Conservation (phyloP, 2,888 invertebrate genomes). For the Diplolepis rosae region DNA sequence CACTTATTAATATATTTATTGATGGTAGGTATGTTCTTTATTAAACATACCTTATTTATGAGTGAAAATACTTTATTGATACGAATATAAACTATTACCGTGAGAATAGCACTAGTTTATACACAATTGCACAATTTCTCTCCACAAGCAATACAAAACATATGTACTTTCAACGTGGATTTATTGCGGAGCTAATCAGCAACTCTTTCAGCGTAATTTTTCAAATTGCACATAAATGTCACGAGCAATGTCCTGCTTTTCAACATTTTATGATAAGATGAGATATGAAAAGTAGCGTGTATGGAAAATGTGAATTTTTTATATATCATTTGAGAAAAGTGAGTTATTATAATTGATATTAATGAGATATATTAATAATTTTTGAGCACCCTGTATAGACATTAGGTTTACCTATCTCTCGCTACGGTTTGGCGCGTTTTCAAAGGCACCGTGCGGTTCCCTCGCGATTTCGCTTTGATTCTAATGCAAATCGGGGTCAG, state of each 20-base stretch:
- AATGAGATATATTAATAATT: not conserved
- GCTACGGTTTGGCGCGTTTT: constrained; percentile 60
- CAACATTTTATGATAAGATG: not conserved
- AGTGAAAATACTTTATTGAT: not conserved
- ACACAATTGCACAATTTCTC: constrained; percentile 27
- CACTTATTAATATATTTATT: too few relatives aligned
- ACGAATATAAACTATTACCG: not conserved
- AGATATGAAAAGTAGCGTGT: not conserved
- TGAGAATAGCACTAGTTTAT: constrained; percentile 9
- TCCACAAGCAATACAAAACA: constrained; percentile 1
- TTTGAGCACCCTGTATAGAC: not conserved
- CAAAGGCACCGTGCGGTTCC: constrained; percentile 39
- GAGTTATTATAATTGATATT: not conserved
- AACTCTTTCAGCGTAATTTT: constrained; percentile 19
- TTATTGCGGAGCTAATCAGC: constrained; percentile 17
- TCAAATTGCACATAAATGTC: constrained; percentile 10
- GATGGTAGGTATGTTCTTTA: too few relatives aligned
- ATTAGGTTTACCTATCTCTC: not conserved
- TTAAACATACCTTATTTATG: not conserved
- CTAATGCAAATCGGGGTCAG: constrained; percentile 67
- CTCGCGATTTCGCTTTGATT: constrained; percentile 57
- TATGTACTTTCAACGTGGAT: constrained; percentile 14
- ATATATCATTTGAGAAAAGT: not conserved
- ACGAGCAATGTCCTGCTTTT: not conserved
- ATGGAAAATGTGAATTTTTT: not conserved